Conservation (phyloP, 2,113 vertebrate species). For the Corythornis cristatus region DNA sequence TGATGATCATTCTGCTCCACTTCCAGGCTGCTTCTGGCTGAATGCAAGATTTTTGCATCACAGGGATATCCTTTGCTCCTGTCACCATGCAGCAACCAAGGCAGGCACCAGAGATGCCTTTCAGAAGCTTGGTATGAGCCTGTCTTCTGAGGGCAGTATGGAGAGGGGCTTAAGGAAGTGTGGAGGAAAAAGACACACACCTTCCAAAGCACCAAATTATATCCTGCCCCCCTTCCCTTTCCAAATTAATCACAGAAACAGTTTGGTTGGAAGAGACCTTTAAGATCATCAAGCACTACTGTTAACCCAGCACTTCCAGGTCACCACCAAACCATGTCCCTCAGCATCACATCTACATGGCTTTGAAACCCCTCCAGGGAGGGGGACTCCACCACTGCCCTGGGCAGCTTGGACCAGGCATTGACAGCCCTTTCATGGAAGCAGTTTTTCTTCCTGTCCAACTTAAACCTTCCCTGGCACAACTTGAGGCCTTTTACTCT, state of each 20-base stretch:
- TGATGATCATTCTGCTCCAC: neutral
- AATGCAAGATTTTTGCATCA: neutral
- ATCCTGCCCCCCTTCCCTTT: neutral
- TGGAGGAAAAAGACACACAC: rapidly evolving
- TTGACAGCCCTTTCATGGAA: neutral
- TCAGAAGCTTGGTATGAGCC: neutral
- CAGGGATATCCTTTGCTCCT: neutral
- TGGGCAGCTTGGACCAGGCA: neutral
- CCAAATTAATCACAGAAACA: neutral
- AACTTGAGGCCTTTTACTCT: neutral
- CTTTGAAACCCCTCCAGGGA: neutral
- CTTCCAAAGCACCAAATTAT: neutral
- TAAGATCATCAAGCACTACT: neutral
- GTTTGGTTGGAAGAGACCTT: neutral
- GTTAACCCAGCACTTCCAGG: neutral
- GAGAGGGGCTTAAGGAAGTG: neutral
- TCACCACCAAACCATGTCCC: neutral
- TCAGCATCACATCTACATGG: neutral
- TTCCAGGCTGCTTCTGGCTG: neutral
- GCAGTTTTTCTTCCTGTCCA: neutral
- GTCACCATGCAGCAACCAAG: neutral
- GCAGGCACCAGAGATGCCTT: neutral
- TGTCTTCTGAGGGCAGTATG: neutral
- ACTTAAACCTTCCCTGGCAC: neutral
- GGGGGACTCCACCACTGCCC: neutral